Percentiles rank a stretch among this genome's conserved stretches.
phyloP scores from a whole-genome alignment of 2,888 invertebrate genomes.

The Trypoxylon attenuatum region DNA sequence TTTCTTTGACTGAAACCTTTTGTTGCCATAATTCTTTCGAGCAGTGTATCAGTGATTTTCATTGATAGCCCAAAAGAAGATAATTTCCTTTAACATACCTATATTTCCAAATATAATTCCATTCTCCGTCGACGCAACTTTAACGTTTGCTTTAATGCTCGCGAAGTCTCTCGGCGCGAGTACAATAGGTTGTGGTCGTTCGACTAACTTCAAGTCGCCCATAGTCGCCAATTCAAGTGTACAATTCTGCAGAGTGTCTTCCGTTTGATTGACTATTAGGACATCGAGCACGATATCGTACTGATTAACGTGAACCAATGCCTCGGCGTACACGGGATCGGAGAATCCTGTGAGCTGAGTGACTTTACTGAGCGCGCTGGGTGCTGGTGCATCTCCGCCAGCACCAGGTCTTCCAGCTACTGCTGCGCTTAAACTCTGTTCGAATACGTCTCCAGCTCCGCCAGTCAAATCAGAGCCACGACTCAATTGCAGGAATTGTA shows the following conservation, averaged over 20 bases:
- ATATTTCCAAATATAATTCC: constrained; percentile 99
- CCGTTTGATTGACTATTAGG: constrained; percentile 98
- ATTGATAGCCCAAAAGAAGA: too few species aligned
- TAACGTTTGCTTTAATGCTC: constrained; percentile 98
- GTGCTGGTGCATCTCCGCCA: constrained; percentile 76
- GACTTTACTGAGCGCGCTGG: constrained; percentile 84
- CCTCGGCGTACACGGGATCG: constrained; percentile 99
- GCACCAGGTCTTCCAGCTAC: constrained; percentile 80
- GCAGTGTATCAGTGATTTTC: constrained; percentile 1
- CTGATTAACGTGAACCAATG: constrained; percentile 99
- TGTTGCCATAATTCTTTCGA: not conserved
- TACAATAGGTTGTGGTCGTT: constrained; percentile 96
- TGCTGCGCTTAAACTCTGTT: constrained; percentile 93
- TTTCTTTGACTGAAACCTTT: too few species aligned
- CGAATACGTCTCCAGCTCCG: constrained; percentile 89
- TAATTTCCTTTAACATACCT: constrained; percentile 76
- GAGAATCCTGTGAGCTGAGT: constrained; percentile 99
- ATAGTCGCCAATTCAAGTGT: constrained; percentile 98
- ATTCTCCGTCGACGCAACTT: constrained; percentile 99
- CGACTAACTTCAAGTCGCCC: constrained; percentile 97
- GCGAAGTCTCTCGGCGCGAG: constrained; percentile 98
- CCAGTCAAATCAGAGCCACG: constrained; percentile 80
- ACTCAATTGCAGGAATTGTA: constrained; percentile 87
- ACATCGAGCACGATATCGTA: constrained; percentile 99
- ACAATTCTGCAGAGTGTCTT: constrained; percentile 98